A percentile compares a stretch with the other conserved stretches of the same genome.
Conservation (phyloP, 2,113 vertebrate species). For the Hyla sarda region DNA sequence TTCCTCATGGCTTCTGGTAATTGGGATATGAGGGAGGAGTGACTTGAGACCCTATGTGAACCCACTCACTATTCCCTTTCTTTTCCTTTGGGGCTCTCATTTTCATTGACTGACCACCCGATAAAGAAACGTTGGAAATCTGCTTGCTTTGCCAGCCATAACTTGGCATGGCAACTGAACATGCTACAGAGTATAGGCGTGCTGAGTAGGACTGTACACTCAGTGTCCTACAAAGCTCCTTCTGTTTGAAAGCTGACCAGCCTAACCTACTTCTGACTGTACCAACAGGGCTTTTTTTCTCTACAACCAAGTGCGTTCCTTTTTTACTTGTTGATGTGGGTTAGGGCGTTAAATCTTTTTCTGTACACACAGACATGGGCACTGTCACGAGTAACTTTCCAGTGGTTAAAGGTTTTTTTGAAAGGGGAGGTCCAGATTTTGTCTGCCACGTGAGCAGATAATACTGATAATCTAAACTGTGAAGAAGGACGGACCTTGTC, state of each 20-base stretch:
- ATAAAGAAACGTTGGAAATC: conserved; percentile 13
- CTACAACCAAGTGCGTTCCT: conserved; percentile 11
- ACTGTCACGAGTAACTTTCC: conserved; percentile 35
- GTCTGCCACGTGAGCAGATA: conserved; percentile 57
- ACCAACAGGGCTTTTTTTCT: conserved; percentile 19
- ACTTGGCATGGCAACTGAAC: conserved; percentile 27
- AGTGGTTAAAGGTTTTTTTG: conserved; percentile 30
- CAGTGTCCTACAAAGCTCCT: conserved; percentile 18
- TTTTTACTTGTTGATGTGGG: conserved; percentile 30
- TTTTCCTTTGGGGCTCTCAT: neutral
- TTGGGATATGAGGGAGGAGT: conserved; percentile 9
- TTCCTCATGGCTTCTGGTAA: conserved; percentile 38
- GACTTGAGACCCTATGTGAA: neutral
- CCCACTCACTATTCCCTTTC: neutral
- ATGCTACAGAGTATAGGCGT: conserved; percentile 8
- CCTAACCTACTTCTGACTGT: neutral
- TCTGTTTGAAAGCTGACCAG: conserved; percentile 31
- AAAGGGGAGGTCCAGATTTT: conserved; percentile 35
- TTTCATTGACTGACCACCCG: conserved; percentile 26
- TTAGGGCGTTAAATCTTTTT: neutral
- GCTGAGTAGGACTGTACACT: conserved; percentile 22
- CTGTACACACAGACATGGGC: conserved; percentile 10
- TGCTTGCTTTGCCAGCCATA: conserved; percentile 20
- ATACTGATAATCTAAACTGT: conserved; percentile 1
- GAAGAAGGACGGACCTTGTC: conserved; percentile 37